These are phyloP conservation scores for Merodon equestris DNA, from an alignment of 2,888 invertebrate genomes.

Conservation along the genomic window DNA sequence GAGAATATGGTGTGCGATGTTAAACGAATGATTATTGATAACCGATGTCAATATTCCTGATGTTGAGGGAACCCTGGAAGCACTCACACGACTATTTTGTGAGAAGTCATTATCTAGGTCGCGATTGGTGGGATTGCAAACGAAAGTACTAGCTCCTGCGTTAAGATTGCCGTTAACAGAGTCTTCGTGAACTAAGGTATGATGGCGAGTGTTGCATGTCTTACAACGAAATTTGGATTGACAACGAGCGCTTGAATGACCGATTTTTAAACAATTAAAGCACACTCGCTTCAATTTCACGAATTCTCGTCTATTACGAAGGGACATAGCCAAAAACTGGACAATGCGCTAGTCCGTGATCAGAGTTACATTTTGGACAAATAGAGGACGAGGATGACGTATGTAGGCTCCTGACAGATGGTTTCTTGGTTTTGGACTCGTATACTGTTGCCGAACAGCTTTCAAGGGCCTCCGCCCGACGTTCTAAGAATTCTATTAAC, in stretches of 20 bases:
- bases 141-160: no score
- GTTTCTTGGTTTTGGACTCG: not conserved
- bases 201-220: conserved; percentile 23
- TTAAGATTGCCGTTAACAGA: not conserved
- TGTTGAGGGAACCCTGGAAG: no score
- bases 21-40: not conserved
- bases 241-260: not conserved
- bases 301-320: not conserved
- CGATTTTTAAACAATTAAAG: conserved; percentile 20
- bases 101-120: no score
- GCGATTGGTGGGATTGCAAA: no score
- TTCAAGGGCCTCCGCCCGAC: not conserved
- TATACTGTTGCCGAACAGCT: no score
- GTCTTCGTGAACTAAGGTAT: conserved; percentile 18
- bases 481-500: not conserved
- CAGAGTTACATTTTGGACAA: not conserved
- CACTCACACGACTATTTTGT: no score
- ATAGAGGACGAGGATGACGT: not conserved
- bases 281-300: not conserved
- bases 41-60: no score
- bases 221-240: conserved; percentile 18
- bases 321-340: not conserved
- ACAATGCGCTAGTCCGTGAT: not conserved
- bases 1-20: not conserved
- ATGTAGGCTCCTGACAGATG: not conserved